Conservation (phyloP, 2,113 vertebrate species). For the Ageneiosus marmoratus region DNA sequence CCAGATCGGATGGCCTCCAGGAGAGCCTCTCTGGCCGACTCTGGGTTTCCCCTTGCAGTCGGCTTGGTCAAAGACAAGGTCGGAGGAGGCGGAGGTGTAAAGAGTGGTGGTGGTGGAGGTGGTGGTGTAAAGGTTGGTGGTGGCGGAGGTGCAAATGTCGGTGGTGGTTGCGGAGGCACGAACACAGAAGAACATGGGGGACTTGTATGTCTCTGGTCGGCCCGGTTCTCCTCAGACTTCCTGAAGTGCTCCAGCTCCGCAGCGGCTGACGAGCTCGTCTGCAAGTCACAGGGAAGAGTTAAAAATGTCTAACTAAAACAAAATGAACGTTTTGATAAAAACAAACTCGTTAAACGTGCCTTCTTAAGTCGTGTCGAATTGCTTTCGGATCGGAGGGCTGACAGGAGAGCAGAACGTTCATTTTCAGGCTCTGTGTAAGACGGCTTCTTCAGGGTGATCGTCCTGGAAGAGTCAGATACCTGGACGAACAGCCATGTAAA, state of each 20-base stretch:
- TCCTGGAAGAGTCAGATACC: slow-evolving; percentile 67
- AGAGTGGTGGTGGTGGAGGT: slow-evolving; percentile 54
- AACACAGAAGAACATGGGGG: slow-evolving; percentile 33
- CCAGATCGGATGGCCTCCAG: slow-evolving; percentile 92
- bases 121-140: slow-evolving; percentile 51
- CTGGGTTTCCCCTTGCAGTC: slow-evolving; percentile 57
- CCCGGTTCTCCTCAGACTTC: slow-evolving; percentile 45
- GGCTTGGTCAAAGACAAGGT: slow-evolving; percentile 50
- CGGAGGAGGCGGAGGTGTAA: slow-evolving; percentile 50
- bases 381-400: slow-evolving; percentile 84
- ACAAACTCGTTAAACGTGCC: slow-evolving; percentile 67
- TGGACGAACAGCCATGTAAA: slow-evolving; percentile 52
- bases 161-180: slow-evolving; percentile 43
- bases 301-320: not conserved
- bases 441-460: slow-evolving; percentile 61
- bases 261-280: slow-evolving; percentile 83
- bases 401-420: slow-evolving; percentile 82
- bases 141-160: slow-evolving; percentile 50
- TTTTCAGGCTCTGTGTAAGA: slow-evolving; percentile 74
- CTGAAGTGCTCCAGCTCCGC: slow-evolving; percentile 75
- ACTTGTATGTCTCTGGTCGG: not conserved
- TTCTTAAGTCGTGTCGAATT: slow-evolving; percentile 78
- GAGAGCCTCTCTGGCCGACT: slow-evolving; percentile 78
- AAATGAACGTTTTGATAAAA: not conserved
- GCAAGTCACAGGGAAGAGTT: slow-evolving; percentile 20